phyloP scores from a whole-genome alignment of 2,113 vertebrate species.

The Pelmatolapia mariae region DNA sequence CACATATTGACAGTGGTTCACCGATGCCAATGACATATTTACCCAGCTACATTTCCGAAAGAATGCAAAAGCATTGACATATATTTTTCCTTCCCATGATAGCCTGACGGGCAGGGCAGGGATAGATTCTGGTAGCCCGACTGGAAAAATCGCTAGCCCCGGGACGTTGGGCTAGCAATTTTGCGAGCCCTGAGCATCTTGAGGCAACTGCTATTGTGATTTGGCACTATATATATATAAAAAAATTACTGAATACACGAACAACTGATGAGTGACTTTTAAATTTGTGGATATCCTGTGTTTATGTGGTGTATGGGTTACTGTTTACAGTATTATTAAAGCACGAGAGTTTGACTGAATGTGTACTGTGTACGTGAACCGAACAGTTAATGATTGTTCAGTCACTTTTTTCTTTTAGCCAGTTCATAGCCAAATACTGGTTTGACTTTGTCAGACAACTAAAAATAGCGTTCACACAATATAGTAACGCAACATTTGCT shows the following conservation, averaged over 20 bases:
- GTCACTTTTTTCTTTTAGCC: not conserved
- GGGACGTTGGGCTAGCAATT: no score
- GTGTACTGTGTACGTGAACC: not conserved
- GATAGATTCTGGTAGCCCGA: no score
- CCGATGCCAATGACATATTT: no score
- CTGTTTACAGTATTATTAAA: not conserved
- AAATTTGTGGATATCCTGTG: not conserved
- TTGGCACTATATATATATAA: not conserved
- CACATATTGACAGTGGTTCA: no score
- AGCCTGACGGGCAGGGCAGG: no score
- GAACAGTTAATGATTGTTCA: not conserved
- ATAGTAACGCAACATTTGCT: not conserved
- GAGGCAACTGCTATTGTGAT: not conserved
- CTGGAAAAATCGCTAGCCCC: no score
- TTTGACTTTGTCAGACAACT: not conserved
- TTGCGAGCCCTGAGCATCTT: no score
- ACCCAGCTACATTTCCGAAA: no score
- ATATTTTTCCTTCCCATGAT: no score
- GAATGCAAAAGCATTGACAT: no score
- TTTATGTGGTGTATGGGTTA: not conserved
- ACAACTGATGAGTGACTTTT: not conserved
- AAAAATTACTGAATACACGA: not conserved
- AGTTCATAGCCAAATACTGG: not conserved
- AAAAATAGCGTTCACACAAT: not conserved
- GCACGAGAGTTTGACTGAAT: not conserved